Conservation (phyloP, 2,113 vertebrate species). For the Cheilinus undulatus region DNA sequence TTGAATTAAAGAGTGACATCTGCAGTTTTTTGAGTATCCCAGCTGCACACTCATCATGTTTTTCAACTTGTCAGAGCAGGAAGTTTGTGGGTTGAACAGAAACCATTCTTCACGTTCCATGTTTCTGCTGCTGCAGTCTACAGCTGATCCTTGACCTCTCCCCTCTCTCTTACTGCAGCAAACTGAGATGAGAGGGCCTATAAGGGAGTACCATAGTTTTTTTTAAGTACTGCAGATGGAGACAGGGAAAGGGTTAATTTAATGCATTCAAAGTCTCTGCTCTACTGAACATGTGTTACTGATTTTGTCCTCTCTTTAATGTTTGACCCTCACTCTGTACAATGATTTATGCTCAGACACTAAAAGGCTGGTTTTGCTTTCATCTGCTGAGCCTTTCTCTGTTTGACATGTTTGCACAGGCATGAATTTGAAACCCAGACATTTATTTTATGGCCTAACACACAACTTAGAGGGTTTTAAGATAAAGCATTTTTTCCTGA, state of each 20-base stretch:
- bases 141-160: conserved; percentile 16
- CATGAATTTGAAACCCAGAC: not conserved
- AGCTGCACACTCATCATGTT: not conserved
- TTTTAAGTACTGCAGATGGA: not conserved
- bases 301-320: not conserved
- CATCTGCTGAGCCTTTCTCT: not conserved
- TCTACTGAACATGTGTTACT: not conserved
- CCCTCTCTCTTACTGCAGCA: not conserved
- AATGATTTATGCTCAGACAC: not conserved
- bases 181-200: not conserved
- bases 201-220: not conserved
- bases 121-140: conserved; percentile 1
- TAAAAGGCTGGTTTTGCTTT: not conserved
- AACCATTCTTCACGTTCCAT: not conserved
- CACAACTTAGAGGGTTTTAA: no score
- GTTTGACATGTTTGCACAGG: not conserved
- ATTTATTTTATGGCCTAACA: not conserved
- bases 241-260: not conserved
- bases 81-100: conserved; percentile 1
- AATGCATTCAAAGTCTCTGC: not conserved
- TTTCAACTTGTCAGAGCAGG: conserved; percentile 14
- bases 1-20: not conserved
- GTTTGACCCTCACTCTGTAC: not conserved
- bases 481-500: not conserved
- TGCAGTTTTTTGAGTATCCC: not conserved